Percentiles rank a stretch among this genome's conserved stretches.
phyloP scores from a whole-genome alignment of 30 jellyfish, hydroid and myxozoan genomes.

The Cassiopea xamachana region DNA sequence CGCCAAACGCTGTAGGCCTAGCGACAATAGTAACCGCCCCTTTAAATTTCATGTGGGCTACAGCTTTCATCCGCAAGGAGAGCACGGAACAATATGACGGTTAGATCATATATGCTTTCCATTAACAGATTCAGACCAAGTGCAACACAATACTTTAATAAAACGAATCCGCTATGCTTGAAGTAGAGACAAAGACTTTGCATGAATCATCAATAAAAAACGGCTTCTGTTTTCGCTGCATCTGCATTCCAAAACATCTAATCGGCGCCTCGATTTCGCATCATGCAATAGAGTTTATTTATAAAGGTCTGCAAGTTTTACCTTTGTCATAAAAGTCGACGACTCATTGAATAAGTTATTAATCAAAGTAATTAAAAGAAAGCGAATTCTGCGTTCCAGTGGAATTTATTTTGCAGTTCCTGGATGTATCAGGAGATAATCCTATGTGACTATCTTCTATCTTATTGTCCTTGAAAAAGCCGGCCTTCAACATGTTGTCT shows the following conservation, averaged over 20 bases:
- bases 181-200: background rate
- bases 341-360: no score
- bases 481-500: constrained; percentile 22
- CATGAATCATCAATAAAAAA: background rate
- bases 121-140: no score
- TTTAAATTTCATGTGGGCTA: background rate
- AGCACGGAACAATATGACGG: background rate
- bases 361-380: no score
- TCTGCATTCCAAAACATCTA: background rate
- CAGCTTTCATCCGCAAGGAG: background rate
- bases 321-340: no score
- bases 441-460: background rate
- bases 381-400: no score
- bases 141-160: no score
- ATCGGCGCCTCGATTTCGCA: background rate
- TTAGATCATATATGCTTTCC: no score
- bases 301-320: no score
- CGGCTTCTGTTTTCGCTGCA: background rate
- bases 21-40: constrained; percentile 2
- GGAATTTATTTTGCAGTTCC: no score
- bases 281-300: no score
- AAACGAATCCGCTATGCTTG: no score
- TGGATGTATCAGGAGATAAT: no score
- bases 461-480: background rate
- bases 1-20: background rate